phyloP scores from a whole-genome alignment of 2,797 vertebrate species.

The Glossophaga mutica region DNA sequence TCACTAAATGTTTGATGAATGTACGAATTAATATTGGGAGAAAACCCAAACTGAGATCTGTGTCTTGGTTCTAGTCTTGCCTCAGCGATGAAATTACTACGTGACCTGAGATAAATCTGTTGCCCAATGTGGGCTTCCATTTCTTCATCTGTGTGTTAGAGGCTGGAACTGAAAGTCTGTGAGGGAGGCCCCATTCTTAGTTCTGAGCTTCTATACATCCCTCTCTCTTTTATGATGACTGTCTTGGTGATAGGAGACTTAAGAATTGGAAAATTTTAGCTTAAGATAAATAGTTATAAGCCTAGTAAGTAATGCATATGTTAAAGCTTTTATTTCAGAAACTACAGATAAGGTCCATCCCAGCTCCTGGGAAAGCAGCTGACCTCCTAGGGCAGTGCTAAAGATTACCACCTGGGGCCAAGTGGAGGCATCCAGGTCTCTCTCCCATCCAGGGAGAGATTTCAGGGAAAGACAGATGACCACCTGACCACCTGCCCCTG shows the following conservation, averaged over 20 bases:
- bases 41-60: not conserved
- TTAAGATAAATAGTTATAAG: too few species aligned
- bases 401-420: too few species aligned
- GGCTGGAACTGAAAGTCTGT: not conserved
- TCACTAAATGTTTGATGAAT: not conserved
- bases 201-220: not conserved
- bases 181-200: not conserved
- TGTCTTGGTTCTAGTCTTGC: not conserved
- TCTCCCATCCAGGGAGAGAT: too few species aligned
- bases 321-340: too few species aligned
- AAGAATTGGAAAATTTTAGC: too few species aligned
- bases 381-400: too few species aligned
- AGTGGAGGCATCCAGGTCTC: too few species aligned
- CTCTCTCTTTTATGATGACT: not conserved
- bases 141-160: not conserved
- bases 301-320: too few species aligned
- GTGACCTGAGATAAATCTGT: not conserved
- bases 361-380: too few species aligned
- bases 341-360: too few species aligned
- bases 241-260: not conserved
- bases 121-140: not conserved
- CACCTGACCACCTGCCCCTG: too few species aligned
- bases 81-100: not conserved
- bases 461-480: too few species aligned
- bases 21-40: not conserved